Conservation (phyloP, 1,140 invertebrate species). For the Achatina immaculata region DNA sequence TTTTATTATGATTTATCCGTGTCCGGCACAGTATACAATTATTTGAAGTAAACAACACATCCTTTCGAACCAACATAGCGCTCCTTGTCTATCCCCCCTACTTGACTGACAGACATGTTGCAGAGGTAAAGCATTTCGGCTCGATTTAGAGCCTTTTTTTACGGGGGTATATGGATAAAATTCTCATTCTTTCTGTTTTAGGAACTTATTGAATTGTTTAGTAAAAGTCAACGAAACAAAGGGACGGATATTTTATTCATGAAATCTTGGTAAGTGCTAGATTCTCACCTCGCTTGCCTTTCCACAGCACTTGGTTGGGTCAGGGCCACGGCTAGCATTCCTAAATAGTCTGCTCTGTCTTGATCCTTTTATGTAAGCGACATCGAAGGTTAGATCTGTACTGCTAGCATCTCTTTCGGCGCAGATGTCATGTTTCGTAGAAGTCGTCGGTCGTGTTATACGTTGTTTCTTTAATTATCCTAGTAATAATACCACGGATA, state of each 20-base stretch:
- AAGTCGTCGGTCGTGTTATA: too few relatives aligned
- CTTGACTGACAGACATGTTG: constrained; percentile 48
- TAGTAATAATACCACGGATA: too few relatives aligned
- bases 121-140: constrained; percentile 41
- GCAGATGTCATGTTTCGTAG: too few relatives aligned
- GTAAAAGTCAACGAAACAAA: constrained; percentile 14
- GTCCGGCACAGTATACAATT: not conserved
- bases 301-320: constrained; percentile 6
- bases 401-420: too few relatives aligned
- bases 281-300: not conserved
- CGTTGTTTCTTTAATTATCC: too few relatives aligned
- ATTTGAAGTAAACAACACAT: constrained; percentile 16
- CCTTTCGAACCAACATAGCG: constrained; percentile 35
- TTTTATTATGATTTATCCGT: too few relatives aligned
- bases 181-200: constrained; percentile 24
- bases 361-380: not conserved
- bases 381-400: too few relatives aligned
- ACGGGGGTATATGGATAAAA: constrained; percentile 52
- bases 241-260: constrained; percentile 22
- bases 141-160: constrained; percentile 54
- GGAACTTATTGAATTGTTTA: not conserved
- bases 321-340: constrained; percentile 30
- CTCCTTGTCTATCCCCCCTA: constrained; percentile 43
- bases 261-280: constrained; percentile 21
- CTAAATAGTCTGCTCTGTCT: constrained; percentile 18